A percentile compares a stretch with the other conserved stretches of the same genome.
Evolutionary conservation across 2,113 vertebrate genomes (phyloP).

Genomic region (Stercorarius parasiticus): DNA sequence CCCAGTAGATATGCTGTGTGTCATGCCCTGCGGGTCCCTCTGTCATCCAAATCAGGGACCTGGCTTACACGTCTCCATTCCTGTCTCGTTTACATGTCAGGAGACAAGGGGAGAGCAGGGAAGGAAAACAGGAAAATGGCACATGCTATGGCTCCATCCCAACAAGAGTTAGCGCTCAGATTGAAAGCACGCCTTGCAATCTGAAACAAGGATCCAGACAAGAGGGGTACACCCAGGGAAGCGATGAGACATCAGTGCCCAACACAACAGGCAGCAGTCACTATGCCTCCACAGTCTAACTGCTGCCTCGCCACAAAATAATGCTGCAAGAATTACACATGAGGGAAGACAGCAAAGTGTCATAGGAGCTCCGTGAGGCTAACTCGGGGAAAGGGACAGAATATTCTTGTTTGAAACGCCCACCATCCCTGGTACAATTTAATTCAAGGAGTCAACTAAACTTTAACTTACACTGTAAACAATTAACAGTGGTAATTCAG

Average conservation of each 20-base stretch:
- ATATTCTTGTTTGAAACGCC: background rate
- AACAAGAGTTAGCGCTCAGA: background rate
- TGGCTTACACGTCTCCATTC: background rate
- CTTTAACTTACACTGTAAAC: background rate
- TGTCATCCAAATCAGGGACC: background rate
- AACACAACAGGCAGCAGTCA: background rate
- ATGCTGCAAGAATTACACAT: background rate
- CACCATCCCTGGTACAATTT: fast-evolving
- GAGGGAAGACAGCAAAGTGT: background rate
- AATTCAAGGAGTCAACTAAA: background rate
- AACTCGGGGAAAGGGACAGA: background rate
- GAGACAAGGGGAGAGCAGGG: background rate
- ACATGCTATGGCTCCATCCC: background rate
- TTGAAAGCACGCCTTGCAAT: background rate
- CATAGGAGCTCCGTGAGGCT: background rate
- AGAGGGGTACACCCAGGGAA: background rate
- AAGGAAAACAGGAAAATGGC: background rate
- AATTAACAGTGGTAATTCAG: background rate
- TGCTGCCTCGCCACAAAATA: background rate
- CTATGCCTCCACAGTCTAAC: background rate
- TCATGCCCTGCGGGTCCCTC: background rate
- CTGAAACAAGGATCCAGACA: background rate
- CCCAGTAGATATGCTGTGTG: background rate
- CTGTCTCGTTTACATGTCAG: background rate
- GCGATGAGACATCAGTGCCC: background rate